Conservation (phyloP, 2,113 vertebrate genomes). For the Pluvialis apricaria region DNA sequence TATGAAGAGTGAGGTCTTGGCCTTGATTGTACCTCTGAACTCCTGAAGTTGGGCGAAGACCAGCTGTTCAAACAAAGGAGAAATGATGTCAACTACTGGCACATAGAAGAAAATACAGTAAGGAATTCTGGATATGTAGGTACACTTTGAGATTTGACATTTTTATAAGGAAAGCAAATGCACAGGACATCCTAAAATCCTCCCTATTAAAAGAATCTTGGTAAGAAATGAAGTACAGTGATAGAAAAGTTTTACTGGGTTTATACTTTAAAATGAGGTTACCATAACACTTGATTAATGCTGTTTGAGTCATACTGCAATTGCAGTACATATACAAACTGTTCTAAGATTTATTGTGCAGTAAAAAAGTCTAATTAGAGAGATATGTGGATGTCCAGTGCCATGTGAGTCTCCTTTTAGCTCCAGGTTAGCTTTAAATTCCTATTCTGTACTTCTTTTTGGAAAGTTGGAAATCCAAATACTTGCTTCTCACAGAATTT, state of each 20-base stretch:
- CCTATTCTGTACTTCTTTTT: background rate
- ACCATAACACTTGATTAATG: constrained; percentile 18
- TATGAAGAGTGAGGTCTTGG: background rate
- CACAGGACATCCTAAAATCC: background rate
- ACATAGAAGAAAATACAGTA: background rate
- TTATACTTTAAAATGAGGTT: constrained; percentile 4
- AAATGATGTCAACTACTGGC: constrained; percentile 35
- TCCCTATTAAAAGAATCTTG: background rate
- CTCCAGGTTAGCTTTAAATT: background rate
- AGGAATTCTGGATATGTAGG: constrained; percentile 34
- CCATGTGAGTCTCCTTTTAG: background rate
- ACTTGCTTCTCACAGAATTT: background rate
- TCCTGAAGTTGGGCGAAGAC: background rate
- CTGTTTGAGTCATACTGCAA: constrained; percentile 2
- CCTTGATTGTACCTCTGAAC: background rate
- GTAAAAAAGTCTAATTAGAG: constrained; percentile 52
- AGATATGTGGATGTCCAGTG: constrained; percentile 1
- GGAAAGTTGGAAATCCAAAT: background rate
- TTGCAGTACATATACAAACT: constrained; percentile 12
- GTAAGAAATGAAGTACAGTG: background rate
- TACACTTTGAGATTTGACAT: background rate
- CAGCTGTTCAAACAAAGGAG: constrained; percentile 57
- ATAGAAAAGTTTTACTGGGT: background rate
- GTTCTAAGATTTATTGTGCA: constrained; percentile 16
- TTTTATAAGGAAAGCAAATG: constrained; percentile 20